A percentile compares a stretch with the other conserved stretches of the same genome.
Conservation (phyloP, 2,113 vertebrate genomes). For the Odobenus rosmarus region DNA sequence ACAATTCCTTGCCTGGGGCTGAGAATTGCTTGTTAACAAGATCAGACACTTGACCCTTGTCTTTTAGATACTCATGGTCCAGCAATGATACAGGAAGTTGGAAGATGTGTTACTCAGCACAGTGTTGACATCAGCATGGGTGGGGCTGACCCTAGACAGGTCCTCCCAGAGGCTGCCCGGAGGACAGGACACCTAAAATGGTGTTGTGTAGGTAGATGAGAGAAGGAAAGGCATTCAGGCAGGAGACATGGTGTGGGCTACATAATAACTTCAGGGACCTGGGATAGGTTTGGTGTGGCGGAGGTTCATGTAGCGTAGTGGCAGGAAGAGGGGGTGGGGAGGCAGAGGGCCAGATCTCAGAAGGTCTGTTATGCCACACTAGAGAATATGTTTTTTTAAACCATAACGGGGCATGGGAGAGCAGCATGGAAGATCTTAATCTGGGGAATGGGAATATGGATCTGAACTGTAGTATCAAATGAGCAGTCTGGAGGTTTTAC, state of each 20-base stretch:
- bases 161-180: neutral
- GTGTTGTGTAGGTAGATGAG: neutral
- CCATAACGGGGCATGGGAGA: neutral
- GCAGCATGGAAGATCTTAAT: neutral
- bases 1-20: neutral
- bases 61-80: neutral
- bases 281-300: neutral
- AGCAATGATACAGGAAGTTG: fast-evolving
- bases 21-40: neutral
- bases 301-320: fast-evolving
- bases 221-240: too few species aligned
- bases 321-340: neutral
- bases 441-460: neutral
- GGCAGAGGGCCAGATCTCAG: neutral
- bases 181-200: neutral
- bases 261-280: neutral
- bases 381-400: neutral
- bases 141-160: neutral
- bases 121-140: neutral
- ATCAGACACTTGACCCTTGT: neutral
- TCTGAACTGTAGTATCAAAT: neutral
- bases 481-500: neutral
- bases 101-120: neutral
- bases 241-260: neutral
- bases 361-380: neutral